A percentile compares a stretch with the other conserved stretches of the same genome.
These are phyloP conservation scores for Galago senegalensis DNA, from an alignment of 2,797 vertebrate genomes.

Conservation along the genomic window DNA sequence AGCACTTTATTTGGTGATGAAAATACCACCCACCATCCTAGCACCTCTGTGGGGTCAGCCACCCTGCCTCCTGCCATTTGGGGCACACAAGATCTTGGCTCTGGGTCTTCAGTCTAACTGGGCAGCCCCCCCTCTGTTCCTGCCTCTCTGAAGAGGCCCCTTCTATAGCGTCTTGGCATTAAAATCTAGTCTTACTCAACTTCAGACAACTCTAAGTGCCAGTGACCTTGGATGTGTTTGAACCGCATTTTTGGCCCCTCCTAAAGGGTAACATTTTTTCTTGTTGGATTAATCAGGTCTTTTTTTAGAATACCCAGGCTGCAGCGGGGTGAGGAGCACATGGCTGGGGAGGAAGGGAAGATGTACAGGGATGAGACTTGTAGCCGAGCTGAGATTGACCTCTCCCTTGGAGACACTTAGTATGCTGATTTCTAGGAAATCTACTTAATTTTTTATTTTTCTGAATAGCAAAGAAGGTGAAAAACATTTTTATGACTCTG, in stretches of 20 bases:
- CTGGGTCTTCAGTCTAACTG: background rate
- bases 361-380: background rate
- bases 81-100: background rate
- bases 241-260: constrained; percentile 17
- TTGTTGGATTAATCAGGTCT: background rate
- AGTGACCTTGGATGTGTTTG: background rate
- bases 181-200: background rate
- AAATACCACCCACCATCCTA: background rate
- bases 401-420: accelerated
- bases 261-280: background rate
- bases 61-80: background rate
- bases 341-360: background rate
- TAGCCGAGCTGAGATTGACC: accelerated
- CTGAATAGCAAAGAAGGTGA: background rate
- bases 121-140: accelerated
- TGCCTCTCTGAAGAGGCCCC: accelerated
- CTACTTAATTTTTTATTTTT: background rate
- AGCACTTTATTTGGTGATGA: background rate
- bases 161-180: background rate
- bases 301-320: background rate
- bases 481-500: background rate
- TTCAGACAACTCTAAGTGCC: background rate
- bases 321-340: accelerated
- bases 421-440: background rate
- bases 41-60: background rate